A percentile compares a stretch with the other conserved stretches of the same genome.
Evolutionary conservation across 2,113 vertebrate species (phyloP).

Genomic region (Pterocles burchelli): DNA sequence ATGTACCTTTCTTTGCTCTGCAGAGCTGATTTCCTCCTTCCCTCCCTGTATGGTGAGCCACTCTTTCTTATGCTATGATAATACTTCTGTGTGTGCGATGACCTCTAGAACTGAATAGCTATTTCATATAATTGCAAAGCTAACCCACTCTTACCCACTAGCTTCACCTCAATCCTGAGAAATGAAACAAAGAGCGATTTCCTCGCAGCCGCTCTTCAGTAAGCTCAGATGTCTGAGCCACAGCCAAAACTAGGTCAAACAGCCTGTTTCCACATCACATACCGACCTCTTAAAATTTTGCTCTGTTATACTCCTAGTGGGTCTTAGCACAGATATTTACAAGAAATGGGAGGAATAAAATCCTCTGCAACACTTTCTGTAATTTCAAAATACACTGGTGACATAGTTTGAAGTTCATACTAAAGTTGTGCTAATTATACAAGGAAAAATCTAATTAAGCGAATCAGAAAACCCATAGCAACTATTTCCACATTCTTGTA

Average conservation of each 20-base stretch:
- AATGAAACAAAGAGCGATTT: conserved; percentile 55
- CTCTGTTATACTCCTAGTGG: conserved; percentile 51
- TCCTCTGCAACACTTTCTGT: conserved; percentile 40
- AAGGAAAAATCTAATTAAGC: conserved; percentile 69
- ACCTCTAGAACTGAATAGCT: conserved; percentile 35
- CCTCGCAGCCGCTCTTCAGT: not conserved
- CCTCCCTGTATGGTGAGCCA: not conserved
- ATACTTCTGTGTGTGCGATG: not conserved
- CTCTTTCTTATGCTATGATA: not conserved
- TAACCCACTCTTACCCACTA: not conserved
- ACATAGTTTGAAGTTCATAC: conserved; percentile 63
- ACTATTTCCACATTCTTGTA: conserved; percentile 68
- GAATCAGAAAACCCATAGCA: conserved; percentile 68
- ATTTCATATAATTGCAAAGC: conserved; percentile 51
- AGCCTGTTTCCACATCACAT: conserved; percentile 59
- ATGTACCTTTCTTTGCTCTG: not conserved
- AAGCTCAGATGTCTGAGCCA: conserved; percentile 47
- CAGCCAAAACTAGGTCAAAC: conserved; percentile 70
- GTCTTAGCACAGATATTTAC: conserved; percentile 26
- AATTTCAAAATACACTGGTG: conserved; percentile 63
- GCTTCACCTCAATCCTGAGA: conserved; percentile 4
- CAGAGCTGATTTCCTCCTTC: conserved; percentile 2
- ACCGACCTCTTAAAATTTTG: conserved; percentile 62
- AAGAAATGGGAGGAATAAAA: conserved; percentile 54
- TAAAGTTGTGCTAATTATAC: conserved; percentile 72